A percentile compares a stretch with the other conserved stretches of the same genome.
Evolutionary conservation across 2,797 vertebrate genomes (phyloP).

Genomic region (Liparis tanakae): DNA sequence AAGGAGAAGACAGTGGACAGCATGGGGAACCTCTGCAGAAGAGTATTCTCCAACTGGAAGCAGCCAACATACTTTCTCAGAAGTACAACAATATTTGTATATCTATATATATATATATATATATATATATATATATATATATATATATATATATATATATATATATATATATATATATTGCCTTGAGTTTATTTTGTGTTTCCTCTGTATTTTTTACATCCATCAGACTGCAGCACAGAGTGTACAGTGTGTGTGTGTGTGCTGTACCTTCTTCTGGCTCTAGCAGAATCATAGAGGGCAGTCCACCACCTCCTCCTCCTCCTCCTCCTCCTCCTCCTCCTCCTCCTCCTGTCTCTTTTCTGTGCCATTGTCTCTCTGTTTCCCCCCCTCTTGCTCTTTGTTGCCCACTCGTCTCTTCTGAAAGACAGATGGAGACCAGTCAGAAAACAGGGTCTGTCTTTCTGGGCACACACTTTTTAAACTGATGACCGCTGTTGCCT

Average conservation of each 20-base stretch:
- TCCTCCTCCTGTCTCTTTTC: conserved; percentile 1
- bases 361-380: neutral
- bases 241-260: neutral
- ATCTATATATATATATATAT: too few relatives aligned
- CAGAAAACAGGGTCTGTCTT: neutral
- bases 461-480: too few relatives aligned
- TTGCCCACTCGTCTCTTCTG: conserved; percentile 17
- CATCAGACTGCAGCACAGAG: neutral
- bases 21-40: neutral
- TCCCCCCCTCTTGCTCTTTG: conserved; percentile 14
- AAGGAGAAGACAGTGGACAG: conserved; percentile 4
- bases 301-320: neutral
- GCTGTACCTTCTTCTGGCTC: conserved; percentile 44
- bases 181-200: too few relatives aligned
- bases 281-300: conserved; percentile 13
- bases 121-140: too few relatives aligned
- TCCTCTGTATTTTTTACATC: too few relatives aligned
- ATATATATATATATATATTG: too few relatives aligned
- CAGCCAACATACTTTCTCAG: neutral
- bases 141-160: too few relatives aligned
- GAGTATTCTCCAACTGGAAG: neutral
- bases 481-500: neutral
- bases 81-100: neutral
- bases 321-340: neutral
- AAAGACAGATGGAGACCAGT: neutral